Conservation (phyloP, 1,140 invertebrate genomes). For the Brachionus paranguensis region DNA sequence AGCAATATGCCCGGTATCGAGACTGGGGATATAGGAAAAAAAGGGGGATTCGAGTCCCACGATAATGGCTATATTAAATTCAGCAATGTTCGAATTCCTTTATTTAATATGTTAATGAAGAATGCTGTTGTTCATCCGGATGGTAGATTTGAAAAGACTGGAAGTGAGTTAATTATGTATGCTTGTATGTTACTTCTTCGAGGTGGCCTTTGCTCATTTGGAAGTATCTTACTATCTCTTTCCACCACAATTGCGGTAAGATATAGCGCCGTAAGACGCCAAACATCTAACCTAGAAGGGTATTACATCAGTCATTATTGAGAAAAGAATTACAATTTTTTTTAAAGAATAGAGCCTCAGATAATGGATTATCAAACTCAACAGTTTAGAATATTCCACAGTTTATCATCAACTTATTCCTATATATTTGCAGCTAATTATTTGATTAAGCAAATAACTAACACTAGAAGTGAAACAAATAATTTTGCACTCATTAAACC, state of each 20-base stretch:
- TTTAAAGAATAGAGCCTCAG: constrained; percentile 72
- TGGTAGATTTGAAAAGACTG: constrained; percentile 64
- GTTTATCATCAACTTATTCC: constrained; percentile 71
- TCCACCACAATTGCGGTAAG: constrained; percentile 72
- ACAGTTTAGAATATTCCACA: constrained; percentile 79
- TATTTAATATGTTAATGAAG: constrained; percentile 80
- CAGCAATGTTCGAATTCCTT: constrained; percentile 72
- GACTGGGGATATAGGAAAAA: constrained; percentile 82
- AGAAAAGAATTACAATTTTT: constrained; percentile 22
- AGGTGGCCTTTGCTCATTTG: constrained; percentile 61
- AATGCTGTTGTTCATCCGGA: constrained; percentile 65
- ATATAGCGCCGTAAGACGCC: constrained; percentile 77
- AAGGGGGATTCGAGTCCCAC: constrained; percentile 75
- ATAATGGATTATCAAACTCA: constrained; percentile 88
- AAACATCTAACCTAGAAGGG: constrained; percentile 75
- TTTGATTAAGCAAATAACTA: constrained; percentile 50
- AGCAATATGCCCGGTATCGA: constrained; percentile 69
- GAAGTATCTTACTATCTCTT: constrained; percentile 61
- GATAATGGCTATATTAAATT: constrained; percentile 83
- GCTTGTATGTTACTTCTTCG: constrained; percentile 90
- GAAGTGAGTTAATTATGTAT: constrained; percentile 78
- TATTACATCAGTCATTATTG: constrained; percentile 51
- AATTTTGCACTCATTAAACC: constrained; percentile 4
- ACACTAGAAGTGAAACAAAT: constrained; percentile 25
- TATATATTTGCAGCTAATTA: constrained; percentile 67